phyloP scores from a whole-genome alignment of 2,888 invertebrate genomes.

The Lumbricus terrestris region DNA sequence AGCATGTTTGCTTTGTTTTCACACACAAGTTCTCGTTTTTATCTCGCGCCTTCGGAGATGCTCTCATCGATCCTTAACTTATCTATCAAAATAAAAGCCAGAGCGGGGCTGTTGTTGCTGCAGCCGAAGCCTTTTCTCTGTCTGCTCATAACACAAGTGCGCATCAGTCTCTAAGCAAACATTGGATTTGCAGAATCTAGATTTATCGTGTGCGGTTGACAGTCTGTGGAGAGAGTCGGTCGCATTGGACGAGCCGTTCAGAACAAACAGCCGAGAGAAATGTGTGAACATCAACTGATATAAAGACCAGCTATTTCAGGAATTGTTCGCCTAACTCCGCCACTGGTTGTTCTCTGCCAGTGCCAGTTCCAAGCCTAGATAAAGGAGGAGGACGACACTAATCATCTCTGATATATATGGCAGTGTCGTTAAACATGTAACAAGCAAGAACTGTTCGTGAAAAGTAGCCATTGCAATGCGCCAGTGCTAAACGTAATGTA shows the following conservation, averaged over 20 bases:
- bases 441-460: not conserved
- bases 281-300: not conserved
- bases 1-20: not conserved
- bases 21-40: not conserved
- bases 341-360: too few species aligned
- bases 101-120: too few species aligned
- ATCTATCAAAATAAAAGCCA: conserved; percentile 3
- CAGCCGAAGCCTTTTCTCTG: not conserved
- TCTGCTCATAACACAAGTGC: not conserved
- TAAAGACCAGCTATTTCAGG: not conserved
- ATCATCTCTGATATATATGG: too few species aligned
- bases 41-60: not conserved
- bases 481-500: not conserved
- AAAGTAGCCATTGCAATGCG: not conserved
- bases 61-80: conserved; percentile 3
- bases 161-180: not conserved
- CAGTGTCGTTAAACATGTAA: too few species aligned
- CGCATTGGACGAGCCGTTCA: not conserved
- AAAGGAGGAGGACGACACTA: too few species aligned
- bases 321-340: too few species aligned
- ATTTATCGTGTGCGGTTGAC: not conserved
- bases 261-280: not conserved
- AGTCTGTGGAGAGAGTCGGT: not conserved
- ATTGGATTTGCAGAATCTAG: not conserved
- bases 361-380: too few species aligned